A percentile compares a stretch with the other conserved stretches of the same genome.
phyloP scores from a whole-genome alignment of 2,888 invertebrate genomes.

The Leptinotarsa haldemani region DNA sequence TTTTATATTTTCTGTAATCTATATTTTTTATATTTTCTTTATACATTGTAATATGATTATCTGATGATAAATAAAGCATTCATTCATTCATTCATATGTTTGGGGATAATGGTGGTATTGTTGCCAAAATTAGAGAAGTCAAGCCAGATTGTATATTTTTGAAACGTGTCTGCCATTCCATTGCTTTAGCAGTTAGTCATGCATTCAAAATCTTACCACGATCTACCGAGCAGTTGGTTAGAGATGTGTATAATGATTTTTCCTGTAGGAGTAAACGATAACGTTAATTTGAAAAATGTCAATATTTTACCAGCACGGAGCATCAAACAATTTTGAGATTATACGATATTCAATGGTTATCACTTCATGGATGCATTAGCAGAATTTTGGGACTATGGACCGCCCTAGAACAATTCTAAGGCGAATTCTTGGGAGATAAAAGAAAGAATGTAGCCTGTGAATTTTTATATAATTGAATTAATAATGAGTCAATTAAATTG shows the following conservation, averaged over 20 bases:
- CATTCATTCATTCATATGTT: no score
- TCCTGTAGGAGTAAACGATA: background rate
- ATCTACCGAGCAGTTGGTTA: background rate
- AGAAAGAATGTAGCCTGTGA: background rate
- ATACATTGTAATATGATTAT: no score
- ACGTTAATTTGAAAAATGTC: background rate
- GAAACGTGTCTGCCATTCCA: background rate
- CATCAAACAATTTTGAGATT: background rate
- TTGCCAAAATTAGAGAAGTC: background rate
- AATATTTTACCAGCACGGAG: background rate
- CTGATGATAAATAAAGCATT: no score
- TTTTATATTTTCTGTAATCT: no score
- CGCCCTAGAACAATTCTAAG: background rate
- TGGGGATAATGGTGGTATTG: background rate
- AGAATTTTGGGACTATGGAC: background rate
- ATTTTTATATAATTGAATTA: background rate
- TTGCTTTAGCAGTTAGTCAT: conserved; percentile 4
- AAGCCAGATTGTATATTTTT: background rate
- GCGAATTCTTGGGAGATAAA: background rate
- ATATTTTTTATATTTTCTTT: no score
- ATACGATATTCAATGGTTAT: background rate
- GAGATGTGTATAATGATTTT: background rate
- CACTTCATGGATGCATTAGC: background rate
- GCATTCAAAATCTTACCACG: background rate
- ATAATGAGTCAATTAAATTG: background rate